These are phyloP conservation scores for Lepus timidus DNA, from an alignment of 2,113 vertebrate genomes.

Conservation along the genomic window DNA sequence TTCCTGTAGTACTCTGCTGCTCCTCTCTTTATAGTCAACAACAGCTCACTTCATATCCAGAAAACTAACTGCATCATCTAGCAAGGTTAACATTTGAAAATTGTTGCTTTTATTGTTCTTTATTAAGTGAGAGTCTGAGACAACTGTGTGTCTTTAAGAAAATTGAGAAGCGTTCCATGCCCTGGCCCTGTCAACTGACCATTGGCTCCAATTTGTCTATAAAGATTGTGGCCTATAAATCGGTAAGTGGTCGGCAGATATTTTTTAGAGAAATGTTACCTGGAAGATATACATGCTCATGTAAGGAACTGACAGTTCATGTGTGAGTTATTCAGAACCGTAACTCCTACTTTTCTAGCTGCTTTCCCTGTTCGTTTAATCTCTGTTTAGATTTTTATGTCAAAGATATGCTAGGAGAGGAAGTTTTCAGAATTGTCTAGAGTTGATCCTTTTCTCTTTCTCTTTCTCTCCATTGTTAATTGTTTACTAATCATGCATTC, in stretches of 20 bases:
- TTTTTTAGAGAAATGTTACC: conserved; percentile 59
- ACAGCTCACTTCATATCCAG: conserved; percentile 24
- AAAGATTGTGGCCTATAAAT: conserved; percentile 95
- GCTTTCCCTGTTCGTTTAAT: conserved; percentile 59
- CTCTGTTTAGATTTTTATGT: conserved; percentile 62
- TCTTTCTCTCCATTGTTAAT: conserved; percentile 40
- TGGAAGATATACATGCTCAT: conserved; percentile 29
- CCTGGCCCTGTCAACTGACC: conserved; percentile 95
- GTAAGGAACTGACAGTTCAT: conserved; percentile 48
- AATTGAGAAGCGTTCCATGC: conserved; percentile 88
- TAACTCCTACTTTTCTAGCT: conserved; percentile 54
- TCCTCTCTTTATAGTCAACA: conserved; percentile 18
- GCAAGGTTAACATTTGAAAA: conserved; percentile 53
- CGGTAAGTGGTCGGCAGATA: conserved; percentile 89
- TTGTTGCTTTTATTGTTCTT: conserved; percentile 57
- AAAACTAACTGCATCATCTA: conserved; percentile 15
- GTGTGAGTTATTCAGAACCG: conserved; percentile 36
- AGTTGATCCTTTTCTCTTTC: neutral
- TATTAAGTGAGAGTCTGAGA: conserved; percentile 92
- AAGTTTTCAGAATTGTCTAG: conserved; percentile 57
- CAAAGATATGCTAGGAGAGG: conserved; percentile 25
- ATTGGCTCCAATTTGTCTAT: conserved; percentile 94
- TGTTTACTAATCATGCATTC: conserved; percentile 48
- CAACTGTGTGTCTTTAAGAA: conserved; percentile 94
- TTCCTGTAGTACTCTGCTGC: conserved; percentile 29